These are phyloP conservation scores for Microctenopoma lineatum DNA, from an alignment of 2,797 vertebrate species.

Conservation along the genomic window DNA sequence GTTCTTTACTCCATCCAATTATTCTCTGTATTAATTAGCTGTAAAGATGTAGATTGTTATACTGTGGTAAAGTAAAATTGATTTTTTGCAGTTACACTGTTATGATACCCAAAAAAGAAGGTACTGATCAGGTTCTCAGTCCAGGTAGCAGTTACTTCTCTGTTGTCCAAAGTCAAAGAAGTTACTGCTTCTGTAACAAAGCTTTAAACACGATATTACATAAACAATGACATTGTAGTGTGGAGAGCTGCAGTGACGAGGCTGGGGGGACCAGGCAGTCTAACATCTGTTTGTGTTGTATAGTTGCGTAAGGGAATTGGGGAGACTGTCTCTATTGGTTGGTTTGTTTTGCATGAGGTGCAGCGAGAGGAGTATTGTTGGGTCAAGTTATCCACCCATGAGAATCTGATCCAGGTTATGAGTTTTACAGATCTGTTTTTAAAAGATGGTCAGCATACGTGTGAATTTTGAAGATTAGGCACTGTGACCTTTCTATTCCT, in stretches of 20 bases:
- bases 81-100: no score
- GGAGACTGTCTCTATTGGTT: slow-evolving; percentile 3
- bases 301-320: not conserved
- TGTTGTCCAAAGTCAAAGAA: no score
- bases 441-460: not conserved
- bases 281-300: slow-evolving; percentile 1
- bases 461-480: not conserved
- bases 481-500: not conserved
- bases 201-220: not conserved
- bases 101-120: not conserved
- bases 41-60: no score
- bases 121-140: no score
- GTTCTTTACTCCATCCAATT: no score
- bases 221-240: not conserved
- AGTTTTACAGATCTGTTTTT: not conserved
- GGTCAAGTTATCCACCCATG: not conserved
- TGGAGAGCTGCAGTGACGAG: not conserved
- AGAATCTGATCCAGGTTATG: not conserved
- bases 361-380: not conserved
- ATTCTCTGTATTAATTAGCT: no score
- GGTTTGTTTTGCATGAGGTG: not conserved
- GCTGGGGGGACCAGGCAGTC: not conserved
- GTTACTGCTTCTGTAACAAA: no score
- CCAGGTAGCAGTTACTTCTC: no score
- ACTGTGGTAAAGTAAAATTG: no score